Evolutionary conservation across 2,888 invertebrate species (phyloP).

Genomic region (Aricia artaxerxes): DNA sequence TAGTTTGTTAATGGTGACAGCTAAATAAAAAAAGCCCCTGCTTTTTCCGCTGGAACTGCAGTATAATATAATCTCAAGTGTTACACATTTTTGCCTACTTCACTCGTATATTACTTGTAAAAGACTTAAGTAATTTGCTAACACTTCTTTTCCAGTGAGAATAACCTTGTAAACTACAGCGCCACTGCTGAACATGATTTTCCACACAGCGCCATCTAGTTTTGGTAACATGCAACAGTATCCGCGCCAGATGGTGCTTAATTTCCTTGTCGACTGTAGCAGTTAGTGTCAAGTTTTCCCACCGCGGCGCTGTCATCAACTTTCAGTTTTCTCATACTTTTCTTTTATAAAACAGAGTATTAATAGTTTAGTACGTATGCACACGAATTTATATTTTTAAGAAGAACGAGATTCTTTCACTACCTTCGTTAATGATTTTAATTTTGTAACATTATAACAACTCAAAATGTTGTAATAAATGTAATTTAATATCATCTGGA

Average conservation of each 20-base stretch:
- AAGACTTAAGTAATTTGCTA: neutral
- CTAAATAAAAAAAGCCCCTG: neutral
- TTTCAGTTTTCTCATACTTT: neutral
- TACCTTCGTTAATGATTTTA: too few relatives aligned
- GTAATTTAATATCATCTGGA: too few relatives aligned
- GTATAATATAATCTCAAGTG: neutral
- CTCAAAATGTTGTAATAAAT: too few relatives aligned
- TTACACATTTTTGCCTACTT: neutral
- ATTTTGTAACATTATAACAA: too few relatives aligned
- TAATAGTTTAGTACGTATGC: too few relatives aligned
- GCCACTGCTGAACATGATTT: neutral
- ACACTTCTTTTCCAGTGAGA: neutral
- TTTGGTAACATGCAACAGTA: neutral
- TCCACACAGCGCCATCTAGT: neutral
- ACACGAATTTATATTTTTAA: too few relatives aligned
- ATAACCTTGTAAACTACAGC: neutral
- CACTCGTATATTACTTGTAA: too few relatives aligned
- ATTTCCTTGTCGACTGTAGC: neutral
- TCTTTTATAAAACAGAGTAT: too few relatives aligned
- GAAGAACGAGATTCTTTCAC: too few relatives aligned
- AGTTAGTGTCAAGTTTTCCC: slow-evolving; percentile 5
- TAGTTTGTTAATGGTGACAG: neutral
- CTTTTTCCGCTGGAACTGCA: too few relatives aligned
- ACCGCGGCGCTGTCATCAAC: neutral
- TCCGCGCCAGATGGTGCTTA: neutral